phyloP scores from a whole-genome alignment of 2,797 vertebrate species.

The Enteromius anoplus region DNA sequence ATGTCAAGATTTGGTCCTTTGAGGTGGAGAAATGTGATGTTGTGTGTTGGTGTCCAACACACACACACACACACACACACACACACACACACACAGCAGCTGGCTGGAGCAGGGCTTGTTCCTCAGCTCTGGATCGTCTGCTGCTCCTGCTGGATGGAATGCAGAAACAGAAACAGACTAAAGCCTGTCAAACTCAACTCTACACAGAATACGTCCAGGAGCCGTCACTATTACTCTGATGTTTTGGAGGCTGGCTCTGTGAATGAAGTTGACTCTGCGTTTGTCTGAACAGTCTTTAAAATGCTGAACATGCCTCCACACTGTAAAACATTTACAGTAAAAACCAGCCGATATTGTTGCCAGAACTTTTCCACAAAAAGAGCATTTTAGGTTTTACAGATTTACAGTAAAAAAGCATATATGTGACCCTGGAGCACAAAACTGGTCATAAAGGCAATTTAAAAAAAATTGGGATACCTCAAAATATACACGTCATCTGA shows the following conservation, averaged over 20 bases:
- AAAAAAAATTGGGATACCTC: too few relatives aligned
- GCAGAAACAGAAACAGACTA: slow-evolving; percentile 49
- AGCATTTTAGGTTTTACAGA: not conserved
- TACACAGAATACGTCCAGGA: not conserved
- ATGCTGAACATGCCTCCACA: not conserved
- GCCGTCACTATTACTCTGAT: too few relatives aligned
- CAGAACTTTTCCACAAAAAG: not conserved
- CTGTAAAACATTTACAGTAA: not conserved
- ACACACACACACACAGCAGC: slow-evolving; percentile 58
- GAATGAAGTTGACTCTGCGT: not conserved
- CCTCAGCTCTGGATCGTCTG: slow-evolving; percentile 67
- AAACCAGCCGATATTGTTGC: not conserved
- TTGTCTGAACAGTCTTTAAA: not conserved
- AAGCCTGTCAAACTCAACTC: not conserved
- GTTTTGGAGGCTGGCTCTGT: not conserved
- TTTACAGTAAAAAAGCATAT: not conserved
- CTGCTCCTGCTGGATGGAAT: slow-evolving; percentile 83
- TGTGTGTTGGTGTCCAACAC: not conserved
- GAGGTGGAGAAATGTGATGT: not conserved
- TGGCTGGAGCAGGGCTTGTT: slow-evolving; percentile 70
- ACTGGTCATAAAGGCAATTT: too few relatives aligned
- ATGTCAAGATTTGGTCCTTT: not conserved
- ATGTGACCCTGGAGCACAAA: too few relatives aligned
- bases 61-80: not conserved
- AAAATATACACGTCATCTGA: not conserved